Evolutionary conservation across 2,113 vertebrate genomes (phyloP).

Genomic region (Etia nguti): DNA sequence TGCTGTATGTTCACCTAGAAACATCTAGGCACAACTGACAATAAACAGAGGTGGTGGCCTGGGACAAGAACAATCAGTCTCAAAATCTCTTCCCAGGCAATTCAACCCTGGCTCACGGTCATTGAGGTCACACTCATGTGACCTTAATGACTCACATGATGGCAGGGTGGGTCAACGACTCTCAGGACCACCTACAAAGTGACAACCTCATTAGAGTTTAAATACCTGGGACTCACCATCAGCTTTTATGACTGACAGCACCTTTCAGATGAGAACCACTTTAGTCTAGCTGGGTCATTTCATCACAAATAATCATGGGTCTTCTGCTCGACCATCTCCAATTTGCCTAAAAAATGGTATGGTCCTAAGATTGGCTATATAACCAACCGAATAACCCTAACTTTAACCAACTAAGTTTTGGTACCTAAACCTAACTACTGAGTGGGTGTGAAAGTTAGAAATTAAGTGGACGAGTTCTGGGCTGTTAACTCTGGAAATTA

Average conservation of each 20-base stretch:
- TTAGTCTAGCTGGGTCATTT: not conserved
- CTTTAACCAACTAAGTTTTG: not conserved
- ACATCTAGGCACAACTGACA: not conserved
- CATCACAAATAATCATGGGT: not conserved
- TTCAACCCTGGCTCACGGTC: not conserved
- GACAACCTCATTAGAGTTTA: not conserved
- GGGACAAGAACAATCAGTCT: not conserved
- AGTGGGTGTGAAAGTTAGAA: not conserved
- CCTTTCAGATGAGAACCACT: not conserved
- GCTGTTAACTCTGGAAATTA: not conserved
- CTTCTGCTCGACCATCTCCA: not conserved
- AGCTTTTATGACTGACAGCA: not conserved
- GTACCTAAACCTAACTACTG: not conserved
- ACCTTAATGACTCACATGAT: not conserved
- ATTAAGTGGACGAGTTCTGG: not conserved
- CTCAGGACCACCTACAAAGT: not conserved
- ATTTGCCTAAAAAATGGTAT: not conserved
- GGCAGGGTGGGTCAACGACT: not conserved
- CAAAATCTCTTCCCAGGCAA: not conserved
- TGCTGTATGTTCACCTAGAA: not conserved
- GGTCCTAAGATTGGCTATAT: not conserved
- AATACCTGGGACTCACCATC: not conserved
- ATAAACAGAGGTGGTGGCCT: not conserved
- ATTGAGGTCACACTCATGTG: not conserved
- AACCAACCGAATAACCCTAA: not conserved